Evolutionary conservation across 1,140 invertebrate genomes (phyloP), one percentile per base, ranked within the genome.

Genomic region (Drosophila repletoides): DNA sequence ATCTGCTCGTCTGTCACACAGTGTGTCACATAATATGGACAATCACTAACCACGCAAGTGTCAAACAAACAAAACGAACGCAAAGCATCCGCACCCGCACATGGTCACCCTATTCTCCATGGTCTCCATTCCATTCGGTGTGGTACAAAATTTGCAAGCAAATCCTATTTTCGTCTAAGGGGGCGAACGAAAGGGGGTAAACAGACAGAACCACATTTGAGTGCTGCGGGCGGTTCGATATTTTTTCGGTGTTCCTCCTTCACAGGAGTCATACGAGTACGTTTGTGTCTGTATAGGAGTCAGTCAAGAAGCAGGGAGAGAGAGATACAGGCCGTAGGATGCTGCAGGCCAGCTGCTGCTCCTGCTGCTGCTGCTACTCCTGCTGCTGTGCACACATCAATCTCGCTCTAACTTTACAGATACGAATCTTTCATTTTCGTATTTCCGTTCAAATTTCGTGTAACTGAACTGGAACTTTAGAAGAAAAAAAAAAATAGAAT

Each of bases 351-450:
- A 49, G 48, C 31, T 46, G 60, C 28, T 63, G 38, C 6, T 49
- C 38, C 46, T 53, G 51, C 49, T 31, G 12, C 65, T 45, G 33
- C 61, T 29, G 19, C 22, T 26, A 1, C 21, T 26, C 10, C 40
- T 5, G 5, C 51, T 70, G 59, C 52, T 63, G 51, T 59, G 74
- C 75, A 84, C 79, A 84, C 79, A 84, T 84, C 79, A 84, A 84
- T 84, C 79, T 84, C 74, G 60, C 45, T 66, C 38, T 72, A 76
- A 74, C 76, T 76, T 77, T 68, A 38, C 61, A 79, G 79, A 84
- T 84, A 84, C 65, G 79, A 84, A 84, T 84, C 79, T 84, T 84
- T 79, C 79, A 84, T 84, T 84, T 84, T 84, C 79, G 65, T 71
- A 84, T 84, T 84, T 84, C 79, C 79, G 74, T 72, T 84, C 65